phyloP scores from a whole-genome alignment of 1,140 invertebrate species.

The Gryon sp. region DNA sequence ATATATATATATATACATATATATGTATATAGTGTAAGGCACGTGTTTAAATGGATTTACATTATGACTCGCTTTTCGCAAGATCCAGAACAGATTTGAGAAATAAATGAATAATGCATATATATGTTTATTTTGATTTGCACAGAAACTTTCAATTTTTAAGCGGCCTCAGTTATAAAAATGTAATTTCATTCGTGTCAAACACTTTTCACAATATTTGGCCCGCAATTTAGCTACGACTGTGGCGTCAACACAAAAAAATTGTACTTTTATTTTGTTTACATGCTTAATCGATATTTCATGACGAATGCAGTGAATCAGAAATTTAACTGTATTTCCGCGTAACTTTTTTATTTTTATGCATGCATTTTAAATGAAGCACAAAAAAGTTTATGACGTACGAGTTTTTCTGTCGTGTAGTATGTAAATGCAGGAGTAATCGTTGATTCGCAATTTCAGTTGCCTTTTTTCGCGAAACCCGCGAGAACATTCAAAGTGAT shows the following conservation, averaged over 20 bases:
- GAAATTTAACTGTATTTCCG: constrained; percentile 46
- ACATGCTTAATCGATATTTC: constrained; percentile 51
- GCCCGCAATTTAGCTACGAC: constrained; percentile 18
- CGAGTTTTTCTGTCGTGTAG: constrained; percentile 1
- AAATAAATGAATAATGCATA: constrained; percentile 58
- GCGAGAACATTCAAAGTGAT: constrained; percentile 16
- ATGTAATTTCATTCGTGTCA: constrained; percentile 33
- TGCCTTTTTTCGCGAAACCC: background rate
- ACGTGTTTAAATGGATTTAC: constrained; percentile 17
- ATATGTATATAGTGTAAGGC: background rate
- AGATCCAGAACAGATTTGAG: constrained; percentile 16
- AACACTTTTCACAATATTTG: constrained; percentile 46
- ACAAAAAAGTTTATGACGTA: background rate
- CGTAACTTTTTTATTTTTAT: constrained; percentile 34
- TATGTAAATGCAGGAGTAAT: constrained; percentile 35
- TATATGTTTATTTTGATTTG: constrained; percentile 39
- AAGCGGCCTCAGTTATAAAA: constrained; percentile 31
- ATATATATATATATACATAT: constrained; percentile 8
- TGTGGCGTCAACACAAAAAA: constrained; percentile 23
- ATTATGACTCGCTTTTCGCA: constrained; percentile 28
- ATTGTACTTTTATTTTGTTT: constrained; percentile 46
- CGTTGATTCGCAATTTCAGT: constrained; percentile 23
- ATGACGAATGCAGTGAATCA: constrained; percentile 36
- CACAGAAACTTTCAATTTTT: constrained; percentile 36
- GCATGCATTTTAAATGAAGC: constrained; percentile 12